A percentile compares a stretch with the other conserved stretches of the same genome.
These are phyloP conservation scores for Gymnocephalus cernua DNA, from an alignment of 2,113 vertebrate genomes.

Conservation along the genomic window DNA sequence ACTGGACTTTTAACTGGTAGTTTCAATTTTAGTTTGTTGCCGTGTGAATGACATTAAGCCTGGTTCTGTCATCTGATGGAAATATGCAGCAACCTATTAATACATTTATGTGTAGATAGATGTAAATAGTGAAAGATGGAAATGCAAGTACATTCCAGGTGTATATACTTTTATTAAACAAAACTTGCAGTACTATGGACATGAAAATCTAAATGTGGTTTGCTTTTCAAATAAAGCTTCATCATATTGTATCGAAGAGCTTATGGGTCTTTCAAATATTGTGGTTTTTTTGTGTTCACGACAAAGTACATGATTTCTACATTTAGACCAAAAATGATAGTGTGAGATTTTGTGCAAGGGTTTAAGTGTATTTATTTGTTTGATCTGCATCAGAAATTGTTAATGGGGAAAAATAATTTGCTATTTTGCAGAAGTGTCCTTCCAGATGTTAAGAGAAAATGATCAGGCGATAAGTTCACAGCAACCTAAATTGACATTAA, in stretches of 20 bases:
- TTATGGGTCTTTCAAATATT: not conserved
- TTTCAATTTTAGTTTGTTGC: not conserved
- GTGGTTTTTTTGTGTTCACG: not conserved
- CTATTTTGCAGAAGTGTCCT: conserved; percentile 3
- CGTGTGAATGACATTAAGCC: not conserved
- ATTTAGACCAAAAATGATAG: not conserved
- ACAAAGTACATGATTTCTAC: not conserved
- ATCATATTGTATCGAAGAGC: not conserved
- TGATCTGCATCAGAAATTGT: not conserved
- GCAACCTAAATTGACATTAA: conserved; percentile 40
- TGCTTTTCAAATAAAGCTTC: not conserved
- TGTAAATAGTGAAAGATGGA: conserved; percentile 14
- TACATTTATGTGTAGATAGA: not conserved
- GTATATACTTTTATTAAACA: conserved; percentile 20
- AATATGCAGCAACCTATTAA: not conserved
- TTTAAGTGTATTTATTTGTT: conserved; percentile 15
- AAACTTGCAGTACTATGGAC: not conserved
- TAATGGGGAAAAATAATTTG: not conserved
- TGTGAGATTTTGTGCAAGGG: not conserved
- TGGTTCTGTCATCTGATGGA: not conserved
- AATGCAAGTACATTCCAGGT: not conserved
- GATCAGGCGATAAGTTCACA: conserved; percentile 29
- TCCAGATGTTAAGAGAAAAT: conserved; percentile 22
- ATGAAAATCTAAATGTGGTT: not conserved
- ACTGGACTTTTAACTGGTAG: not conserved